Percentiles rank a stretch among this genome's conserved stretches.
phyloP scores from a whole-genome alignment of 2,888 invertebrate species.

The Luperina testacea region DNA sequence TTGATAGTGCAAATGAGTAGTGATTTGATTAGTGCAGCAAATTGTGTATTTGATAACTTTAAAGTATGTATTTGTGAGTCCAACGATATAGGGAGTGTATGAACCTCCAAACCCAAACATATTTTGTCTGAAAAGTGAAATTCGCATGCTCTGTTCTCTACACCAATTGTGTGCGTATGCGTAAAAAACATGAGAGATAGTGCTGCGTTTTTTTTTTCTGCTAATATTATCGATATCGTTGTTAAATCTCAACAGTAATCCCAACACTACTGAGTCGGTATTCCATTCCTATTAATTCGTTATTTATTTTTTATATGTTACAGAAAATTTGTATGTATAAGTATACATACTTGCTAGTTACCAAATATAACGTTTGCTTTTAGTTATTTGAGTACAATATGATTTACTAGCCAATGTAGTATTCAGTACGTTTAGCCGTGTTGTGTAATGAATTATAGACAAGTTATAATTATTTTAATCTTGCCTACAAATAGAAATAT shows the following conservation, averaged over 20 bases:
- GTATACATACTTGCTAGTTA: constrained; percentile 14
- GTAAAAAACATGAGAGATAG: neutral
- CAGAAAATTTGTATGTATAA: neutral
- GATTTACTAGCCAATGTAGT: constrained; percentile 32
- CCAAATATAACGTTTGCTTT: constrained; percentile 17
- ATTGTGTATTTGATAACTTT: constrained; percentile 37
- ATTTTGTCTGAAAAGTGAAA: neutral
- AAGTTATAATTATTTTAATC: constrained; percentile 22
- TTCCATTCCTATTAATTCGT: constrained; percentile 38
- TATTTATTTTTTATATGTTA: constrained; percentile 12
- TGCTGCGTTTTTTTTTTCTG: neutral
- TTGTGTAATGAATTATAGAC: constrained; percentile 36
- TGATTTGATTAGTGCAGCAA: constrained; percentile 44
- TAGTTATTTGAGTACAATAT: constrained; percentile 33
- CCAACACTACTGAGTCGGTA: constrained; percentile 20
- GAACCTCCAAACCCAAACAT: neutral
- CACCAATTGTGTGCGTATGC: neutral
- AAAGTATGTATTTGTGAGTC: neutral
- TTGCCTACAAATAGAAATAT: constrained; percentile 34
- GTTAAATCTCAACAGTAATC: constrained; percentile 13
- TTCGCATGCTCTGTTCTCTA: neutral
- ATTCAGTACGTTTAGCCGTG: constrained; percentile 37
- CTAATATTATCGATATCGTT: constrained; percentile 9
- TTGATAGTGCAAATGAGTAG: constrained; percentile 57
- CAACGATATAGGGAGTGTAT: neutral